Percentiles rank a stretch among this genome's conserved stretches.
These are phyloP conservation scores for Suillia variegata DNA, from an alignment of 2,888 invertebrate genomes.

Conservation along the genomic window DNA sequence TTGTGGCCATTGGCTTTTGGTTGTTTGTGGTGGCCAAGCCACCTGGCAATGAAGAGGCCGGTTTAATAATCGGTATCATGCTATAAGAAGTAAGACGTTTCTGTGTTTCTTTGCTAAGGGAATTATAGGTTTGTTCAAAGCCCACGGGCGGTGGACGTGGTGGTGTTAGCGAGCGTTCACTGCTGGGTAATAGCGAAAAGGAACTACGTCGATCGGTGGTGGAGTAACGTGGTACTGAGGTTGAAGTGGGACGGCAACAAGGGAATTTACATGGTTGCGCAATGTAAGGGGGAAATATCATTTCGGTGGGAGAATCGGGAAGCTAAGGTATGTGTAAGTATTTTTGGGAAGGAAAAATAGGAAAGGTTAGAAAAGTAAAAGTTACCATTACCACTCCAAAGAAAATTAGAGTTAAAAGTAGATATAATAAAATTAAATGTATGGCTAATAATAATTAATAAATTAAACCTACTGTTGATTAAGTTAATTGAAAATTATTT, in stretches of 20 bases:
- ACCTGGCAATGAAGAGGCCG: slow-evolving; percentile 58
- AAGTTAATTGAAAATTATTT: no score
- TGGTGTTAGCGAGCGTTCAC: slow-evolving; percentile 46
- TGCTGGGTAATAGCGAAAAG: slow-evolving; percentile 38
- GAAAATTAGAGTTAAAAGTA: slow-evolving; percentile 7
- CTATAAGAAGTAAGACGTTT: slow-evolving; percentile 47
- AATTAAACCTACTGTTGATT: no score
- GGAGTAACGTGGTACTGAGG: slow-evolving; percentile 53
- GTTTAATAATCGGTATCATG: slow-evolving; percentile 56
- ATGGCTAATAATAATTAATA: no score
- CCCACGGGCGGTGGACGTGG: slow-evolving; percentile 50
- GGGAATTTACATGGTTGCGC: slow-evolving; percentile 59
- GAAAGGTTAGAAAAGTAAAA: slow-evolving; percentile 44
- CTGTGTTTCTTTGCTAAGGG: slow-evolving; percentile 8
- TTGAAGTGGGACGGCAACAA: slow-evolving; percentile 57
- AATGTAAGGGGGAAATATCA: slow-evolving; percentile 60
- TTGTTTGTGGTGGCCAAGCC: slow-evolving; percentile 42
- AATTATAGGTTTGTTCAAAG: slow-evolving; percentile 32
- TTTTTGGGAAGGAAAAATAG: slow-evolving; percentile 23
- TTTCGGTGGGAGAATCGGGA: slow-evolving; percentile 59
- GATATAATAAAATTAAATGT: slow-evolving; percentile 4
- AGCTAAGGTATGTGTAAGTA: slow-evolving; percentile 41
- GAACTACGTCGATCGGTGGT: slow-evolving; percentile 41
- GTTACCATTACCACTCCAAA: slow-evolving; percentile 46
- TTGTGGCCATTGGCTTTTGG: slow-evolving; percentile 23